A percentile compares a stretch with the other conserved stretches of the same genome.
Evolutionary conservation across 2,113 vertebrate species (phyloP).

Genomic region (Tor tambroides): DNA sequence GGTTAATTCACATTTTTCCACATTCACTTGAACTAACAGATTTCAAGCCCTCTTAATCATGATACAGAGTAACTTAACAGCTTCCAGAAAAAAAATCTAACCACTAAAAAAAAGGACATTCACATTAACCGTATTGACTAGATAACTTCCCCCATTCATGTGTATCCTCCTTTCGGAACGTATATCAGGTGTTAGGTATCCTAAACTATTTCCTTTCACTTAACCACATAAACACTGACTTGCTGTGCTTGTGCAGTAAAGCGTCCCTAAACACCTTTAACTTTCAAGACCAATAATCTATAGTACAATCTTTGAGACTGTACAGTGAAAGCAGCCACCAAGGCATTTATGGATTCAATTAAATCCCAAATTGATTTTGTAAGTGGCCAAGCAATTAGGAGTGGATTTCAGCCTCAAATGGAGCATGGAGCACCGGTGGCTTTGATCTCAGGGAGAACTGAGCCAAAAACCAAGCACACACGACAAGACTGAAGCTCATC

Average conservation of each 20-base stretch:
- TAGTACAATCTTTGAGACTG: neutral
- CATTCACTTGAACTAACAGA: neutral
- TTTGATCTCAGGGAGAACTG: slow-evolving; percentile 34
- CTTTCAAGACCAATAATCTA: slow-evolving; percentile 21
- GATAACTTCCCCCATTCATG: neutral
- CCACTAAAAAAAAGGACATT: neutral
- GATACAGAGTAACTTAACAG: neutral
- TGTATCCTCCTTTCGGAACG: neutral
- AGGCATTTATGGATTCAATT: slow-evolving; percentile 45
- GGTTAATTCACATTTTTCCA: neutral
- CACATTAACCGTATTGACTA: neutral
- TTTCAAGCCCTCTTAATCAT: neutral
- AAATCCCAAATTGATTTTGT: slow-evolving; percentile 47
- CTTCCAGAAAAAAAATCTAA: neutral
- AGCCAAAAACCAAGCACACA: slow-evolving; percentile 3
- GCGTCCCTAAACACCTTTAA: neutral
- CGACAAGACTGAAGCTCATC: neutral
- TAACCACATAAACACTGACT: neutral
- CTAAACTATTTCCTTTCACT: neutral
- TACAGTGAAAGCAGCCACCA: slow-evolving; percentile 16
- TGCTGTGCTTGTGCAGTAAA: neutral
- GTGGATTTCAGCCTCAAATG: slow-evolving; percentile 30
- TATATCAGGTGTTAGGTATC: neutral
- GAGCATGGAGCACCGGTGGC: slow-evolving; percentile 20
- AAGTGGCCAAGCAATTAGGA: slow-evolving; percentile 49